These are phyloP conservation scores for Reticulitermes speratus DNA, from an alignment of 1,140 invertebrate genomes.

Conservation along the genomic window DNA sequence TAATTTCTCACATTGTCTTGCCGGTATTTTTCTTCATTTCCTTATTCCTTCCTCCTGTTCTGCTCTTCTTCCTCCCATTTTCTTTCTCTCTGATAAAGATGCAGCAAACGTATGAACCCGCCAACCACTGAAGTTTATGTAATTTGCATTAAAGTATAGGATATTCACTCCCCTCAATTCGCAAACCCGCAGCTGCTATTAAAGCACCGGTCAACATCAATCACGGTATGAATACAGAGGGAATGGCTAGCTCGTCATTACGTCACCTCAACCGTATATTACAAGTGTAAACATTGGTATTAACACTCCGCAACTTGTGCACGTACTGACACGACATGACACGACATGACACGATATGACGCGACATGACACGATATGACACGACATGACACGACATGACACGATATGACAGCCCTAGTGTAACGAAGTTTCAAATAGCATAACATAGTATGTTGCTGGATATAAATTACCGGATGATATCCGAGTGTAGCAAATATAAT, in stretches of 20 bases:
- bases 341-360: too few species aligned
- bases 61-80: too few species aligned
- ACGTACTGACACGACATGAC: neutral
- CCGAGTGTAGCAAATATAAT: neutral
- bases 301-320: neutral
- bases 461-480: neutral
- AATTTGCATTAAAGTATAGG: neutral
- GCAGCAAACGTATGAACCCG: too few species aligned
- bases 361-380: too few species aligned
- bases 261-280: neutral
- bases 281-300: neutral
- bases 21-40: too few species aligned
- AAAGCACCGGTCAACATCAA: neutral
- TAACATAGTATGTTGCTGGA: too few species aligned
- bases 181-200: neutral
- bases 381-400: neutral
- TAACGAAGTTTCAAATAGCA: too few species aligned
- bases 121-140: neutral
- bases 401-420: too few species aligned
- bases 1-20: too few species aligned
- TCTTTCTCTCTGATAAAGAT: too few species aligned
- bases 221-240: neutral
- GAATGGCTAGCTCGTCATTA: neutral
- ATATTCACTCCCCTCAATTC: neutral
- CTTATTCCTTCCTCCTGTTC: too few species aligned